Base-by-base conservation (phyloP, 2,888 invertebrate genomes). In the Coecobrya sp. region DNA sequence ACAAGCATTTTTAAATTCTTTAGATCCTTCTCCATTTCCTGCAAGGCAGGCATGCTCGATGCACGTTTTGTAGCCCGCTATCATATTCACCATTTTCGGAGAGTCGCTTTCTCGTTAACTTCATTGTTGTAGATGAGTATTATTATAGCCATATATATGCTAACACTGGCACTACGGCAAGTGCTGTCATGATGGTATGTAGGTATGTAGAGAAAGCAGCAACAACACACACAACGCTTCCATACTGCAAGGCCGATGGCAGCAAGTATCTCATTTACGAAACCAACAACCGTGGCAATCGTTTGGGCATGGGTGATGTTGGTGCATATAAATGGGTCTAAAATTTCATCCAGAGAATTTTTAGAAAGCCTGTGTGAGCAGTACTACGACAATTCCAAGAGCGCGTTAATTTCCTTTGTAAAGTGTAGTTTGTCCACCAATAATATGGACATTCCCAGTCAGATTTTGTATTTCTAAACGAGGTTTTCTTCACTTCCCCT, bases 271-370 rank as follows among this genome's bases (percentile, higher is more conserved):
- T 90, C 90, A 90, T 90, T 90, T 90, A 90, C 65, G 76, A 65
- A 90, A 68, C 79, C 86, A 86, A 90, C 90, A 90, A 90, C 85
- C 90, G 90, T 86, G 70, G 76, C 27, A 79, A 85, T 65, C 25
- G 86, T 86, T 86, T 79, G 79, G 65, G 85, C 10, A 25, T 68
- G 90, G 86, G 68, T 62, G 22, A 90, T 90, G 90, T 76, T n/a
- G 49, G 65, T 86, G 90, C 90, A 90, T 90, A 68, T 68, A 90
- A 90, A 90, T 90, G 76, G 90, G 22, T n/a, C 85, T 90, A 62
- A 89, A 65, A 65, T 70, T 52, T 86, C 11, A 85, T 65, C 25
- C 49, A 45, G 42, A 19, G 30, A 82, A 55, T 70, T 49, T 81
- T 82, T 79, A 52, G 13, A n/a, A 55, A 19, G 62, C 27, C 22